Base-by-base conservation (phyloP, 1,140 invertebrate genomes). In the Cataglyphis hispanica region DNA sequence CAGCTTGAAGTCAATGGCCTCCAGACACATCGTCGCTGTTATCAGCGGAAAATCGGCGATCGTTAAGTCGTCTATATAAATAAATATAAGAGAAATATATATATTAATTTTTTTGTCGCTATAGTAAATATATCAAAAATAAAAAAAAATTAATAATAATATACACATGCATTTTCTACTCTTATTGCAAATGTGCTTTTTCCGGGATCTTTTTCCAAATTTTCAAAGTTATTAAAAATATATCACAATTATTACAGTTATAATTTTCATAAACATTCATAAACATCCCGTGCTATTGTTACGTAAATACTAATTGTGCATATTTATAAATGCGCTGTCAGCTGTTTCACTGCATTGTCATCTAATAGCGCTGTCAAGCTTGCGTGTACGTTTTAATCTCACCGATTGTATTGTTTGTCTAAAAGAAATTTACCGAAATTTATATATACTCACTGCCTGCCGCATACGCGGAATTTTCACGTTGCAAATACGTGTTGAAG, bases 1-100 rank as follows among this genome's bases (percentile, higher is more conserved):
- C 11, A 94, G 37, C 50, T 97, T 96, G 90, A 97, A 97, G 58
- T 95, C 93, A 25, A 97, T 97, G 0, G 96, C 97, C 93, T 98
- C 97, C 50, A 98, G 93, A 72, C 96, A 97, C 94, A 97, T 96
- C 0, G 96, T 97, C 4, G 97, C 96, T 22, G 97, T 96, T 53
- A 97, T 93, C 1, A 98, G 92, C 8, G 96, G 96, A 88, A 97
- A 97, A 92, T 98, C 97, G 4, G 97, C 97, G 85, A 98, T 97
- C 2, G 97, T 97, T 25, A 97, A 78, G 85, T 96, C 93, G 90
- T 97, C 96, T 92, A 93, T 94, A 93, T 72, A 69, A 72, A 75
- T 46, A 84, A 2, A 27, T 25, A 56, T 16, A 8, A 6, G 1
- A 69, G n/a, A 58, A 50, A 58, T 46, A 85, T 61, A 69, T 66